Evolutionary conservation across 2,113 vertebrate genomes (phyloP), one percentile per base, ranked within the genome.

Genomic region (Neolamprologus falcicula): DNA sequence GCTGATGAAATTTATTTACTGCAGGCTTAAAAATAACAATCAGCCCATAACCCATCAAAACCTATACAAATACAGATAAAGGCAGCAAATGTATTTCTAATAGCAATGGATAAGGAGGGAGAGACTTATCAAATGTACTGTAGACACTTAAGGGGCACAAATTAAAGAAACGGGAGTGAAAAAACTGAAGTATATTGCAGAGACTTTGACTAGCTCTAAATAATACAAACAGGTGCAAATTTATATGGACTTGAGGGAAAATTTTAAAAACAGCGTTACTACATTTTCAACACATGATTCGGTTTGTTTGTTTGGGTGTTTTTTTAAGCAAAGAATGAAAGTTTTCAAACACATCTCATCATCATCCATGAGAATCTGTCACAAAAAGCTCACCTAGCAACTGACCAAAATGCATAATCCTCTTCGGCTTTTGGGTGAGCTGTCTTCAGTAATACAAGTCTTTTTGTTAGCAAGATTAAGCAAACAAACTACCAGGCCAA

Each of bases 311-410:
- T 5, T 59, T 61, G 57, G 5, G 0, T 0, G 1, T 9, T 7
- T 12, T 13, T 68, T 24, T 14, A 13, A 42, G 35, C 12, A 42
- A 42, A 42, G 37, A 71, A 24, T 42, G 5, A 16, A 42, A 73
- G 66, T 42, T 45, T 73, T 14, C 37, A 26, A 73, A 42, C 37
- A 71, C 9, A 73, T 73, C 68, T 73, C 68, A 45, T 17, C 68
- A 9, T 73, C 68, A 26, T 73, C 9, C 12, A 24, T 45, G 21
- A 42, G 37, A 73, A 10, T 45, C 13, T 73, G 68, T 17, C 13
- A 26, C 68, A 17, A 42, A 73, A 73, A 73, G n/a, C 21, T 73
- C 68, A 71, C 35, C n/a, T 42, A 71, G n/a, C 66, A 73, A 45
- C n/a, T 73, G 68, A 45, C 12, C 37, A 45, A 73, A 73, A 42